Base-by-base conservation (phyloP, 2,888 invertebrate genomes). In the Drosophila lutescens region DNA sequence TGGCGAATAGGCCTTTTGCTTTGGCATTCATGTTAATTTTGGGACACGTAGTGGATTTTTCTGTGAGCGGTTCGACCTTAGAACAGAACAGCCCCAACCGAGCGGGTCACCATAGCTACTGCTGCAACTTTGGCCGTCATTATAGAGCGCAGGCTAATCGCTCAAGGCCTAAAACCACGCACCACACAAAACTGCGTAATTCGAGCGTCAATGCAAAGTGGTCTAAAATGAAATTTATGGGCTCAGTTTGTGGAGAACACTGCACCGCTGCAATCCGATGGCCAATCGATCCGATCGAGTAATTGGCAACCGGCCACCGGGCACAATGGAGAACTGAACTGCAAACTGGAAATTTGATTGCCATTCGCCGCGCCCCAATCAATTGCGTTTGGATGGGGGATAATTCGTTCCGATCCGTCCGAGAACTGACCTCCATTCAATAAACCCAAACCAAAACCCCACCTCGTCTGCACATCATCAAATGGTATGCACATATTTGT, bases 191-290 rank as follows among this genome's bases (percentile, higher is more conserved):
- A 46, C 13, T 70, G 70, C 70, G 73, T 70, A 71, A 63, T 61
- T 55, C 49, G 36, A 44, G 36, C 47, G 23, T 10, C 69, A 23
- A 72, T 70, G 69, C 69, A 70, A 70, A 70, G 69, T 70, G 72
- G 59, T 44, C 67, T 50, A 50, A 67, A 69, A 69, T 69, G 69
- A 57, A 47, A 69, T 67, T 56, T 67, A 67, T 67, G 70, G 69
- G 46, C 57, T 66, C 65, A 50, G 32, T n/a, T 17, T 12, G 12
- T 34, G 41, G 66, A 69, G 66, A 66, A 66, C 32, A 38, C 12
- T 20, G 13, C 49, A 20, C 30, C 8, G 30, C 30, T 10, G 66
- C 63, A 15, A 17, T 43, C 20, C 43, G 58, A 69, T 70, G 57
- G 67, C 36, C 71, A 50, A 71, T 70, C 60, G 59, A 69, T 66